Evolutionary conservation across 2,888 invertebrate genomes (phyloP).

Genomic region (Agrilus cyanescens): DNA sequence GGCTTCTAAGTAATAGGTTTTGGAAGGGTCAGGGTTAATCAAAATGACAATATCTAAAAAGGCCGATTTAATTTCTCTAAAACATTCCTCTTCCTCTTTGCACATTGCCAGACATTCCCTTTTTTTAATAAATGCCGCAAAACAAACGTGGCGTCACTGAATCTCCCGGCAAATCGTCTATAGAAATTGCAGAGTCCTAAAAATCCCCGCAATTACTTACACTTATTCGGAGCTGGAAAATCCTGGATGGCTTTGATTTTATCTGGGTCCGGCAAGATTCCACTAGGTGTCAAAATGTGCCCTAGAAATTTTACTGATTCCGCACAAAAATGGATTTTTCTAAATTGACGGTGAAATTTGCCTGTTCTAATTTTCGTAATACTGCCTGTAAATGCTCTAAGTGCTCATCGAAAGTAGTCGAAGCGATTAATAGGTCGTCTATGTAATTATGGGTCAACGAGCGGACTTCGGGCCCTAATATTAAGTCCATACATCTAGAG

Average conservation of each 20-base stretch:
- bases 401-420: slow-evolving; percentile 7
- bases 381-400: slow-evolving; percentile 2
- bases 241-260: slow-evolving; percentile 11
- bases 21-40: slow-evolving; percentile 1
- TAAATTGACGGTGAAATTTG: slow-evolving; percentile 12
- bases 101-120: slow-evolving; percentile 8
- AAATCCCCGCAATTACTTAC: slow-evolving; percentile 15
- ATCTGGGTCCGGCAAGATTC: slow-evolving; percentile 12
- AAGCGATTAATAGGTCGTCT: slow-evolving; percentile 11
- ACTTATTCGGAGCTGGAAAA: slow-evolving; percentile 13
- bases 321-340: slow-evolving; percentile 15
- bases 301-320: slow-evolving; percentile 12
- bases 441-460: slow-evolving; percentile 5
- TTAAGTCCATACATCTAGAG: slow-evolving; percentile 4
- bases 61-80: slow-evolving; percentile 3
- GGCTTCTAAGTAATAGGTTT: slow-evolving; percentile 5
- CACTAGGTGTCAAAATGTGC: slow-evolving; percentile 10
- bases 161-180: slow-evolving; percentile 9
- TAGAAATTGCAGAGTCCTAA: slow-evolving; percentile 15
- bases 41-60: slow-evolving; percentile 7
- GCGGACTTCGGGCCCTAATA: slow-evolving; percentile 7
- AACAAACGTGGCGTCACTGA: slow-evolving; percentile 8
- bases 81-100: slow-evolving; percentile 5
- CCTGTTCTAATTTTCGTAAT: background rate
- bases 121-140: slow-evolving; percentile 11